Evolutionary conservation across 2,797 vertebrate species (phyloP), one percentile per base, ranked within the genome.

Genomic region (Lacerta agilis): DNA sequence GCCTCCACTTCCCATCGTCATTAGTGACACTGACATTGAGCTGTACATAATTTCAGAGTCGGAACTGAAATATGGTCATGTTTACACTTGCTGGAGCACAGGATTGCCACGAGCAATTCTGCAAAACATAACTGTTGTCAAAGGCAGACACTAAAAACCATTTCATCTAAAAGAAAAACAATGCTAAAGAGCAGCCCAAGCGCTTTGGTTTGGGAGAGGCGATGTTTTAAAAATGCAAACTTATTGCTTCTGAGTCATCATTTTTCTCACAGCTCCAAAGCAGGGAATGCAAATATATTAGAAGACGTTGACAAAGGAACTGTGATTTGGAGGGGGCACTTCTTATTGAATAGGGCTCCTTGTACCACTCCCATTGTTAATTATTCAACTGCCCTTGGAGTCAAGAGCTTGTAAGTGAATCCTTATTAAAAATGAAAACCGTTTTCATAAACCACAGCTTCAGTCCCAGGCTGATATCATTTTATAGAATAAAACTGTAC

Each of bases 301-400:
- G 27, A 87, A 83, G 67, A 67, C 20, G 69, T 33, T 83, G 88
- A 87, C 89, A 76, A 69, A 84, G 36, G 29, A 71, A 80, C 58
- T 85, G 33, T 81, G 58, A 69, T 85, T 87, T 69, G n/a, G 43
- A 10, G 20, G 27, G 27, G 20, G 33, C 49, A 43, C 18, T 75
- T 38, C 49, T 55, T 55, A 73, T n/a, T 38, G 75, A 85, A 85
- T 43, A 64, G 38, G 8, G 64, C 71, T 8, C 73, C 7, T 82
- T 88, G 88, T 81, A 41, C 90, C 45, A 20, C 17, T 79, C 8
- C 33, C 33, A 66, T 25, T 79, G 89, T 91, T 85, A 91, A 90
- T 94, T 89, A 92, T 93, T 94, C 94, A 93, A n/a, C 13, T 79
- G 61, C 27, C 64, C 88, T n/a, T 27, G 73, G 61, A 66, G 43